These are phyloP conservation scores for Heteromyza rotundicornis DNA, from an alignment of 2,888 invertebrate genomes.

Conservation along the genomic window DNA sequence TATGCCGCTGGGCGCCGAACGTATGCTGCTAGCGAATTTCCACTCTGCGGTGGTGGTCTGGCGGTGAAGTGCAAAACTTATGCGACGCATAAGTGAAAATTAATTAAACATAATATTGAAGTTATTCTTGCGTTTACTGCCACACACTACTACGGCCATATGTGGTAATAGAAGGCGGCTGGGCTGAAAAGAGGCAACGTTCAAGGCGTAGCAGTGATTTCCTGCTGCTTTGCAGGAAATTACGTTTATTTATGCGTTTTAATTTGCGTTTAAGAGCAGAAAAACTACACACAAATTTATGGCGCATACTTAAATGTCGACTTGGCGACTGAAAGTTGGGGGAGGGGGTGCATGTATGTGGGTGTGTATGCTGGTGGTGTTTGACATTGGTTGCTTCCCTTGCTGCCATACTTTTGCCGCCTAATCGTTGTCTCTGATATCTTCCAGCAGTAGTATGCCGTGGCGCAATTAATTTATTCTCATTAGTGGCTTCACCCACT, in stretches of 20 bases:
- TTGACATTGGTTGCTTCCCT: no score
- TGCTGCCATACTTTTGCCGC: no score
- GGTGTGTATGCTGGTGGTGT: no score
- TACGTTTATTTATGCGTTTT: constrained; percentile 29
- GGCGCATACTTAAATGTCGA: background rate
- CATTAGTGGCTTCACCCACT: constrained; percentile 28
- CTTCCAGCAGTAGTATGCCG: background rate
- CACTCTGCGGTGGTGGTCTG: background rate
- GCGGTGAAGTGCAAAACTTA: background rate
- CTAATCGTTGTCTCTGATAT: background rate
- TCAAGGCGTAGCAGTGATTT: constrained; percentile 11
- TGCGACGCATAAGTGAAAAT: background rate
- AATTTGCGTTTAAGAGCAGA: constrained; percentile 30
- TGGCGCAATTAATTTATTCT: constrained; percentile 51
- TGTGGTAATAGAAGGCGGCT: background rate
- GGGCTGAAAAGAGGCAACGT: no score
- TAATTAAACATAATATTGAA: constrained; percentile 4
- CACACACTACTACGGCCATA: constrained; percentile 4
- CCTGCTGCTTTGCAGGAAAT: background rate
- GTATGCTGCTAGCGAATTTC: background rate
- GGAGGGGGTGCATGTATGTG: no score
- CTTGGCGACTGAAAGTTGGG: no score
- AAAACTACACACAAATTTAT: background rate
- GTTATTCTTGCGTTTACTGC: background rate
- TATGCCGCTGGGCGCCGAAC: background rate